Evolutionary conservation across 1,140 invertebrate genomes (phyloP).

Genomic region (Berghia stephanieae): DNA sequence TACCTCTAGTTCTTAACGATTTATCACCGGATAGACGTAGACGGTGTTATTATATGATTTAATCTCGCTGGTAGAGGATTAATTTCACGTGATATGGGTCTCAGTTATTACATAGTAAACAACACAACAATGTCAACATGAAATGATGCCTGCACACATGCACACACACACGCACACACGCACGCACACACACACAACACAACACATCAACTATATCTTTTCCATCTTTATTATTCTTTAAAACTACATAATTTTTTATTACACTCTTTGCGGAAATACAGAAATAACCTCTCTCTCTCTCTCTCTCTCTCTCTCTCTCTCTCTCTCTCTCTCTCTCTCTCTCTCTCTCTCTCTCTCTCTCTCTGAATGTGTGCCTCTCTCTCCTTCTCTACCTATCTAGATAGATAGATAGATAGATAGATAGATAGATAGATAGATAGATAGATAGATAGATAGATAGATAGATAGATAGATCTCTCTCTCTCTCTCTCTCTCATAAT

Average conservation of each 20-base stretch:
- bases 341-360: neutral
- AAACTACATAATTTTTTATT: neutral
- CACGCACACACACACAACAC: neutral
- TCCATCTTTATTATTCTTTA: neutral
- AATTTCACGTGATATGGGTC: too few relatives aligned
- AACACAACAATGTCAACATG: too few relatives aligned
- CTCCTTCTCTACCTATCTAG: too few relatives aligned
- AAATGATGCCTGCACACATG: neutral
- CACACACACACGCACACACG: neutral
- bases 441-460: too few relatives aligned
- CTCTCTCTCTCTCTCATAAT: too few relatives aligned
- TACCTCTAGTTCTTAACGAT: neutral
- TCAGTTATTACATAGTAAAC: too few relatives aligned
- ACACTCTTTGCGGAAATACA: neutral
- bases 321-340: neutral
- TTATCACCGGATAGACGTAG: too few relatives aligned
- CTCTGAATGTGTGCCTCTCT: too few relatives aligned
- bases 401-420: too few relatives aligned
- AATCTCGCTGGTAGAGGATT: neutral
- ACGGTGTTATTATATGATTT: neutral
- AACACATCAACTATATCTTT: neutral
- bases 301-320: constrained; percentile 11
- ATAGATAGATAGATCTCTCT: too few relatives aligned
- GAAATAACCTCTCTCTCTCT: neutral
- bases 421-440: too few relatives aligned